Evolutionary conservation across 2,113 vertebrate genomes (phyloP).

Genomic region (Paralichthys olivaceus): DNA sequence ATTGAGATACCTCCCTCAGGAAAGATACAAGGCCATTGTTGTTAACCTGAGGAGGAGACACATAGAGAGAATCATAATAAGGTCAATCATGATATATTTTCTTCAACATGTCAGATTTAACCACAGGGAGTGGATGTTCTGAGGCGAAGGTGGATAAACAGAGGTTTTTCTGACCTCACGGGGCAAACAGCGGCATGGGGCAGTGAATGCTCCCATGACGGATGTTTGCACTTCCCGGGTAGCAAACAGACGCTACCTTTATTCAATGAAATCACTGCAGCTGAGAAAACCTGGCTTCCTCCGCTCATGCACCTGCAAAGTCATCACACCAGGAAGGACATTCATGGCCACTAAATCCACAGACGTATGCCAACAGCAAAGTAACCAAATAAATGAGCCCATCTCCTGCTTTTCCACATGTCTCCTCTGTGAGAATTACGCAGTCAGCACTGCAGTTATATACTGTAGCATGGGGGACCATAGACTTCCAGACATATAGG

Average conservation of each 20-base stretch:
- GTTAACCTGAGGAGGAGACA: slow-evolving; percentile 88
- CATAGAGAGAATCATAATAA: background rate
- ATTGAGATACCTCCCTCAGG: slow-evolving; percentile 96
- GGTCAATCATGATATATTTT: background rate
- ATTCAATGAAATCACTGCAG: slow-evolving; percentile 68
- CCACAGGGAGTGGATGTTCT: slow-evolving; percentile 9
- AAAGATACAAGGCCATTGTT: slow-evolving; percentile 98
- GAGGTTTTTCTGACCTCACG: slow-evolving; percentile 43
- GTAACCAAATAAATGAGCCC: slow-evolving; percentile 48
- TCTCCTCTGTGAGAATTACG: slow-evolving; percentile 31
- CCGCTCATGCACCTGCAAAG: slow-evolving; percentile 50
- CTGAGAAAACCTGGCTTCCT: slow-evolving; percentile 70
- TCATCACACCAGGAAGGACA: slow-evolving; percentile 43
- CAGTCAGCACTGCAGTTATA: slow-evolving; percentile 2
- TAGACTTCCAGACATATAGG: background rate
- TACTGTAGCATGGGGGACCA: background rate
- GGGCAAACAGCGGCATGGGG: slow-evolving; percentile 50
- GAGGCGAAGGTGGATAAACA: slow-evolving; percentile 35
- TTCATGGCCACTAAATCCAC: slow-evolving; percentile 44
- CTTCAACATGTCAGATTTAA: slow-evolving; percentile 19
- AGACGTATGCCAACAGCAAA: slow-evolving; percentile 40
- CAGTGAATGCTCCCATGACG: slow-evolving; percentile 42
- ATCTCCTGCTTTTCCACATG: slow-evolving; percentile 24
- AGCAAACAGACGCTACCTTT: slow-evolving; percentile 74
- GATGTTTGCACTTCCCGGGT: slow-evolving; percentile 73